phyloP scores from a whole-genome alignment of 2,797 vertebrate genomes.

The Sebastes steindachneri region DNA sequence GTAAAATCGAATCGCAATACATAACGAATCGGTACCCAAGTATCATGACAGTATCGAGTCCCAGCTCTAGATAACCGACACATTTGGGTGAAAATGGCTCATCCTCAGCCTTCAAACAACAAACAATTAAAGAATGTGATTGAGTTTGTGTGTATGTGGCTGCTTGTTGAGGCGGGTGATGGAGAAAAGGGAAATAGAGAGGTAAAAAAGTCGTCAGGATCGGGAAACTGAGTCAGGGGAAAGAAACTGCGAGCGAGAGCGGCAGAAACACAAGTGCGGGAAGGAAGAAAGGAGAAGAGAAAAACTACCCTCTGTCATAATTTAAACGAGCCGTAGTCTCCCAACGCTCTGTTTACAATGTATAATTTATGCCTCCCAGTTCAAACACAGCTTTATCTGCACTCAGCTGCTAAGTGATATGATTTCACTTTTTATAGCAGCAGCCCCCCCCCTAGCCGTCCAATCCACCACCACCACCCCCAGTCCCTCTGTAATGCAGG shows the following conservation, averaged over 20 bases:
- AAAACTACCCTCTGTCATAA: constrained; percentile 87
- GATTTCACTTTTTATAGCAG: constrained; percentile 86
- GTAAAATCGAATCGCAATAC: no score
- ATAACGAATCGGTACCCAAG: no score
- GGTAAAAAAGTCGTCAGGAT: constrained; percentile 27
- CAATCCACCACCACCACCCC: constrained; percentile 40
- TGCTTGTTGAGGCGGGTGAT: constrained; percentile 15
- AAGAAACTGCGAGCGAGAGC: constrained; percentile 28
- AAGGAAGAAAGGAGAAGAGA: constrained; percentile 71
- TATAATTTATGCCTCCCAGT: constrained; percentile 93
- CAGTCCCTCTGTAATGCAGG: constrained; percentile 61
- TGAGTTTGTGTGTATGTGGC: not conserved
- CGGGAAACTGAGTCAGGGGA: not conserved
- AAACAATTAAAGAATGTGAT: constrained; percentile 13
- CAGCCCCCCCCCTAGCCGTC: constrained; percentile 30
- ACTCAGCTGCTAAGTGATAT: constrained; percentile 93
- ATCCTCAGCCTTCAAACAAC: not conserved
- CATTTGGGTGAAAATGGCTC: not conserved
- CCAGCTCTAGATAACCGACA: not conserved
- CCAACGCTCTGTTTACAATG: constrained; percentile 91
- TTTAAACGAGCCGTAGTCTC: constrained; percentile 89
- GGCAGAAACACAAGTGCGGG: constrained; percentile 68
- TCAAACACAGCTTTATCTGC: constrained; percentile 91
- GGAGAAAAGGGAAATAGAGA: constrained; percentile 5
- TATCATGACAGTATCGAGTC: no score